These are phyloP conservation scores for Corythornis leucogaster DNA, from an alignment of 2,797 vertebrate species.

Conservation along the genomic window DNA sequence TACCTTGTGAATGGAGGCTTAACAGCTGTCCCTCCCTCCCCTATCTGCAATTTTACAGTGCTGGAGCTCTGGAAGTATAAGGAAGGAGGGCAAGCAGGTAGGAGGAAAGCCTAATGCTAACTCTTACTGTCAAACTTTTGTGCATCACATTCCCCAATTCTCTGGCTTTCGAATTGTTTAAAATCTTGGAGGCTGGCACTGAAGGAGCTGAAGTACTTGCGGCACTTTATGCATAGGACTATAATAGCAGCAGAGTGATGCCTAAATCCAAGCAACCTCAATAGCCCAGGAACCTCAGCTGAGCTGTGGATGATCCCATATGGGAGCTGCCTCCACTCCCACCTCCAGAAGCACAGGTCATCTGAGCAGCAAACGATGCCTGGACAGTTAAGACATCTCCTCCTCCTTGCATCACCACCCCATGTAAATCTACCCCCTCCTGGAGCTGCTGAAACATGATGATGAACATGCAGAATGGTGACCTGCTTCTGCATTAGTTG, in stretches of 20 bases:
- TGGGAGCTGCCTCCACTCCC: neutral
- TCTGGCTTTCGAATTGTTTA: neutral
- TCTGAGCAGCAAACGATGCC: neutral
- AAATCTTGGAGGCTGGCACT: neutral
- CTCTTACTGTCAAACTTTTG: neutral
- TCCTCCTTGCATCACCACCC: neutral
- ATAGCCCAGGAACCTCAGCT: neutral
- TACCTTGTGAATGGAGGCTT: neutral
- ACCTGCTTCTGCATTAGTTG: neutral
- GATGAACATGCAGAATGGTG: neutral
- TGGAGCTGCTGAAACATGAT: neutral
- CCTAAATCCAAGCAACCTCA: neutral
- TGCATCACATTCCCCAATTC: neutral
- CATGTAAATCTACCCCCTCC: neutral
- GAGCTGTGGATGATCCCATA: neutral
- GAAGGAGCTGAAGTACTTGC: neutral
- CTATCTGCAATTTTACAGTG: rapidly evolving
- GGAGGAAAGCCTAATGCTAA: neutral
- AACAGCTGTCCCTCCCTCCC: neutral
- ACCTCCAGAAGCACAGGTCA: neutral
- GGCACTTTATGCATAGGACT: neutral
- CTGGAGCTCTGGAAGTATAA: neutral
- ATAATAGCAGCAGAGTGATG: neutral
- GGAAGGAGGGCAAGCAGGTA: neutral
- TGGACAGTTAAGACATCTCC: neutral